Conservation (phyloP, 92 coral and sea anemone species). For the Parazoanthus darwini region DNA sequence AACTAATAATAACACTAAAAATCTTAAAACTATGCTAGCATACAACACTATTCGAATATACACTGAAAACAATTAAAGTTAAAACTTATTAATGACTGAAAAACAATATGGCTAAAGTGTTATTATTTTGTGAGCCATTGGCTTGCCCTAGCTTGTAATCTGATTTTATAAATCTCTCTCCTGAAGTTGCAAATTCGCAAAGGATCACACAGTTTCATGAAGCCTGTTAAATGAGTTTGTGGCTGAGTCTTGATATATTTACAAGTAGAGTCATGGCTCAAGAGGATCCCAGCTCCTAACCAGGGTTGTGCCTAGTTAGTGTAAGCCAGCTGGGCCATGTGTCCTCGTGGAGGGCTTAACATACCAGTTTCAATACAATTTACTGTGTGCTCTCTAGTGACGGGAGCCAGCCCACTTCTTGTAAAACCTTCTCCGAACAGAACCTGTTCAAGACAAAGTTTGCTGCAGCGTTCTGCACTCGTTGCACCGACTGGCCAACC, state of each 20-base stretch:
- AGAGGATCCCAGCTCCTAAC: background rate
- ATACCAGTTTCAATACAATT: conserved; percentile 5
- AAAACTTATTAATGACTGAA: background rate
- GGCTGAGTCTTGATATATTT: background rate
- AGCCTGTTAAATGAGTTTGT: background rate
- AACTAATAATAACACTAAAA: no score
- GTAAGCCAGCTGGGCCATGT: background rate
- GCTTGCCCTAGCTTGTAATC: background rate
- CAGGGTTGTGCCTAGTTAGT: background rate
- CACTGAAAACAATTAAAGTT: background rate
- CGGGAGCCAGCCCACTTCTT: conserved; percentile 35
- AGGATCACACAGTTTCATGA: conserved; percentile 6
- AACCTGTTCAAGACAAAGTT: conserved; percentile 16
- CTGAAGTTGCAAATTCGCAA: background rate
- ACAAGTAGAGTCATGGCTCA: background rate
- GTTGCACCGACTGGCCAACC: conserved; percentile 1
- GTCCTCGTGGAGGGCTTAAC: conserved; percentile 5
- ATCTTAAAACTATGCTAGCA: no score
- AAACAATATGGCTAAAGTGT: background rate
- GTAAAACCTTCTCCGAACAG: conserved; percentile 25
- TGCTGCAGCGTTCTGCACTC: conserved; percentile 31
- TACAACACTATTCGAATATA: background rate
- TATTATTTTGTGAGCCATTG: background rate
- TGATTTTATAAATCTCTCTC: background rate
- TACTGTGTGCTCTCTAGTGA: conserved; percentile 7